Evolutionary conservation across 2,113 vertebrate genomes (phyloP), one percentile per base, ranked within the genome.

Genomic region (Dascyllus trimaculatus): DNA sequence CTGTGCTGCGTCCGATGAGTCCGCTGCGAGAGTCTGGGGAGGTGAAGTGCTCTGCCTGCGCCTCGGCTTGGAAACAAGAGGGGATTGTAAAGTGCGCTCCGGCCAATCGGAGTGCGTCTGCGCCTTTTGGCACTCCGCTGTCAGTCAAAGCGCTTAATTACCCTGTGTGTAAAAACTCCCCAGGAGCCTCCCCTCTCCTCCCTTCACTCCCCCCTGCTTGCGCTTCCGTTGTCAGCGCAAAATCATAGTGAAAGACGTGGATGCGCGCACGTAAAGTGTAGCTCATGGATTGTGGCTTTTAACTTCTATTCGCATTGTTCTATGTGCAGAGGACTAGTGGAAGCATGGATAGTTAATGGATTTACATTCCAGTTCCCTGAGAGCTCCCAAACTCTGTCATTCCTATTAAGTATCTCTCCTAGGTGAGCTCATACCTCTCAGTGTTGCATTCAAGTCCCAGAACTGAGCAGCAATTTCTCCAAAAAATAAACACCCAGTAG

Each of bases 91-190:
- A 89, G 88, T 64, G 69, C 73, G 68, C 80, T 35, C 29, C 69
- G 80, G 77, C 95, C 95, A 95, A 95, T 95, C 66, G 84, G 89
- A 95, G 82, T 4, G 82, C 78, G 85, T 69, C 85, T 80, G 79
- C 46, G 89, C 93, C 92, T 93, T 94, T 93, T 94, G 93, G 91
- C 90, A 87, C 88, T 70, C 66, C 14, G 78, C 86, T 93, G 93
- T 92, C 93, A 94, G 89, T 94, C 93, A 94, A 71, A 86, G 75
- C 48, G 73, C 81, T 90, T 91, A 89, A 91, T 89, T 90, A 92
- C 82, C 78, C 67, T 13, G 75, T 21, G 85, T 66, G 87, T 85
- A 87, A 91, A 85, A 91, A 70, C 80, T 65, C 87, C 46, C 69
- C 75, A 71, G 76, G 80, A 89, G 75, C 60, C 84, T 62, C 71